These are phyloP conservation scores for Stratiomys singularior DNA, from an alignment of 2,888 invertebrate species.

Conservation along the genomic window DNA sequence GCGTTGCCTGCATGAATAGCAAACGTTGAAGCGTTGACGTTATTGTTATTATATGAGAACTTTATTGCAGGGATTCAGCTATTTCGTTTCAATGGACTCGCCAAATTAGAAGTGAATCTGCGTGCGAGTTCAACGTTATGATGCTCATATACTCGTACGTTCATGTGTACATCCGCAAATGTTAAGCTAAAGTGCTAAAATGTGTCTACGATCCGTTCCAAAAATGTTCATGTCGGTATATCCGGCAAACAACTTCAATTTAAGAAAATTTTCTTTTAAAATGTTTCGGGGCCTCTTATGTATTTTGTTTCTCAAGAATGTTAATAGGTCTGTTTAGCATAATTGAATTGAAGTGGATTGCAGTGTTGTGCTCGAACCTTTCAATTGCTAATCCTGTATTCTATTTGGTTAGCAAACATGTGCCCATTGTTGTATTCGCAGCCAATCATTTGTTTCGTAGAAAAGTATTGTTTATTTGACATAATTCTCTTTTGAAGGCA, in stretches of 20 bases:
- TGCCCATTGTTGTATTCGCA: no score
- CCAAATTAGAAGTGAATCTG: conserved; percentile 28
- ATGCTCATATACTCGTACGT: background rate
- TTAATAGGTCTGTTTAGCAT: conserved; percentile 17
- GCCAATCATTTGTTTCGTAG: no score
- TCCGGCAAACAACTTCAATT: background rate
- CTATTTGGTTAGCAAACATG: background rate
- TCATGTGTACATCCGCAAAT: background rate
- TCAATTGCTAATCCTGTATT: background rate
- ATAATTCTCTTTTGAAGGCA: no score
- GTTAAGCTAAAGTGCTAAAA: conserved; percentile 41
- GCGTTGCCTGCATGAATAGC: background rate
- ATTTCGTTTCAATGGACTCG: conserved; percentile 13
- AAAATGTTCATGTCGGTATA: background rate
- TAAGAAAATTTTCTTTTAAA: conserved; percentile 16
- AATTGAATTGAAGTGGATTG: conserved; percentile 14
- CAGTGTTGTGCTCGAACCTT: background rate
- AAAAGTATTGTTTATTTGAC: no score
- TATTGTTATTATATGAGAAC: background rate
- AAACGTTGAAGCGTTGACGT: background rate
- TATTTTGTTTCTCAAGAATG: background rate
- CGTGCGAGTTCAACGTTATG: background rate
- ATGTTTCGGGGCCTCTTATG: conserved; percentile 14
- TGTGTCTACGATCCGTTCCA: conserved; percentile 37
- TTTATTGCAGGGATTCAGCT: conserved; percentile 23